phyloP scores from a whole-genome alignment of 1,140 invertebrate species.

The Chrysomallon squamiferum region DNA sequence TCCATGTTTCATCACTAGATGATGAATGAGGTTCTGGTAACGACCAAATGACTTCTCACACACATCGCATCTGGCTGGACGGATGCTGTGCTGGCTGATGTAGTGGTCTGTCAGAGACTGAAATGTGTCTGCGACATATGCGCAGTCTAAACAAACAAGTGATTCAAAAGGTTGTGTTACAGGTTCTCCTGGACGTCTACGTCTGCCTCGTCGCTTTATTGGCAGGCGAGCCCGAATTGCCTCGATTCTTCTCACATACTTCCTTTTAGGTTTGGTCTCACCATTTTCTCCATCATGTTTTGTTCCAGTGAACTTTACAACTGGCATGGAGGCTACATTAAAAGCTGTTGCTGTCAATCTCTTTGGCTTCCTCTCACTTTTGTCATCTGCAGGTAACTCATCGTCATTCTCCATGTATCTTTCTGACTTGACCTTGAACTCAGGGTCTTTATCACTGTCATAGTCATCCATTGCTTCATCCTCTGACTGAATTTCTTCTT shows the following conservation, averaged over 20 bases:
- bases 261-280: too few species aligned
- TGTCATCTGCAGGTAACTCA: neutral
- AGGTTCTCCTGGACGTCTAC: neutral
- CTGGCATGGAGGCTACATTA: neutral
- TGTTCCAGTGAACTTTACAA: neutral
- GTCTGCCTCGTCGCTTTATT: neutral
- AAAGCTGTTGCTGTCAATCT: neutral
- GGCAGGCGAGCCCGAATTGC: too few species aligned
- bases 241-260: too few species aligned
- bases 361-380: neutral
- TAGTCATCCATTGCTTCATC: neutral
- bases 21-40: neutral
- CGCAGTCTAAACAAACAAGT: neutral
- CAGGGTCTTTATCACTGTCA: neutral
- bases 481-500: neutral
- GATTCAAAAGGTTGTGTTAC: neutral
- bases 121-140: neutral
- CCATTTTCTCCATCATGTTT: neutral
- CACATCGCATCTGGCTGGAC: neutral
- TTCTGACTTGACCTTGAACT: neutral
- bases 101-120: neutral
- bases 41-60: slow-evolving; percentile 1
- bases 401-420: neutral
- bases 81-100: neutral
- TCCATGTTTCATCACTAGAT: slow-evolving; percentile 2